A percentile compares a stretch with the other conserved stretches of the same genome.
Conservation (phyloP, 2,888 invertebrate species). For the Himalopsyche anomala region DNA sequence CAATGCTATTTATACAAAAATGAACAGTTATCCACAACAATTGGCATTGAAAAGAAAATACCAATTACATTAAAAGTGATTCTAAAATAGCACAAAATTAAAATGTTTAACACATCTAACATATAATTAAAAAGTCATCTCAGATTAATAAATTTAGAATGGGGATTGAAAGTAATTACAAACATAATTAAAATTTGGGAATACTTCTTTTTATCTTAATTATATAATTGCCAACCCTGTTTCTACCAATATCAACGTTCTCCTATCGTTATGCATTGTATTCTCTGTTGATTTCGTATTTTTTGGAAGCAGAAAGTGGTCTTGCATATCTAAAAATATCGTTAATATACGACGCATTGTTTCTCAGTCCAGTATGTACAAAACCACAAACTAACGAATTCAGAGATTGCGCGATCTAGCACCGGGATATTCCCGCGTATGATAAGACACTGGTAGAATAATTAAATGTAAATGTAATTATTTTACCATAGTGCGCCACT, state of each 20-base stretch:
- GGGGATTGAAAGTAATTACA: too few species aligned
- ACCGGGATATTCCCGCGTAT: neutral
- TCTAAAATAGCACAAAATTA: too few species aligned
- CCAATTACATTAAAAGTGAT: too few species aligned
- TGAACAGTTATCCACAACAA: too few species aligned
- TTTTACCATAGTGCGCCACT: neutral
- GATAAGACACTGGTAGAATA: constrained; percentile 3
- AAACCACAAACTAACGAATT: constrained; percentile 4
- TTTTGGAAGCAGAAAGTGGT: neutral
- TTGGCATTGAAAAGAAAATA: too few species aligned
- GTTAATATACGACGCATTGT: constrained; percentile 59
- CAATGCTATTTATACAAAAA: too few species aligned
- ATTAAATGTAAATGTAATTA: neutral
- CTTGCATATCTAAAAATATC: constrained; percentile 53
- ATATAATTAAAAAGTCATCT: too few species aligned
- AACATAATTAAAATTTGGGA: too few species aligned
- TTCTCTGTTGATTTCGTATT: neutral
- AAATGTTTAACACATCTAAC: too few species aligned
- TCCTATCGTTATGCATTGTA: neutral
- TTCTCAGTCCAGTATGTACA: neutral
- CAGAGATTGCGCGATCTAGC: constrained; percentile 10
- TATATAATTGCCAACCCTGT: neutral
- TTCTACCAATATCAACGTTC: neutral
- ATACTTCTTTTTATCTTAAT: too few species aligned
- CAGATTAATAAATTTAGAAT: too few species aligned